Percentiles rank a stretch among this genome's conserved stretches.
phyloP scores from a whole-genome alignment of 2,888 invertebrate genomes.

The Netelia virgata region DNA sequence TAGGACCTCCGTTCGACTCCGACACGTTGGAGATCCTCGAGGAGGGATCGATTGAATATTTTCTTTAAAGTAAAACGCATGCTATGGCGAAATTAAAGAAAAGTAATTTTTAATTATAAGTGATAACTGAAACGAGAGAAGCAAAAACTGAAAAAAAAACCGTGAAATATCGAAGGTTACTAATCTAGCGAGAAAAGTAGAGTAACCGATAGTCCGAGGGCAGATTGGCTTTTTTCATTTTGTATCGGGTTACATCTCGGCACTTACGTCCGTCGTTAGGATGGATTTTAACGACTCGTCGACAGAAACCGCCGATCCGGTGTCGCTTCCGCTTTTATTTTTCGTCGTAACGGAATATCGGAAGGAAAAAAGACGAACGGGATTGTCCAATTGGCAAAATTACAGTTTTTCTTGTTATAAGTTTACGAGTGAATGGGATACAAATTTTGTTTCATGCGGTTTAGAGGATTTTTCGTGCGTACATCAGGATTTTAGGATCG shows the following conservation, averaged over 20 bases:
- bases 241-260: neutral
- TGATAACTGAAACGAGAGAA: constrained; percentile 17
- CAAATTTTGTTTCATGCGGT: constrained; percentile 53
- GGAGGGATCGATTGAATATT: constrained; percentile 78
- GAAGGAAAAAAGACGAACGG: constrained; percentile 1
- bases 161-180: constrained; percentile 11
- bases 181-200: constrained; percentile 40
- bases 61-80: constrained; percentile 75
- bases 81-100: constrained; percentile 77
- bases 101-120: constrained; percentile 62
- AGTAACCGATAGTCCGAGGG: constrained; percentile 9
- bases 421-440: constrained; percentile 13
- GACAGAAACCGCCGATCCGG: constrained; percentile 20
- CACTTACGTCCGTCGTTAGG: neutral
- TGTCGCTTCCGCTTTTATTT: constrained; percentile 5
- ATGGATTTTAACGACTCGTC: constrained; percentile 28
- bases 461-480: constrained; percentile 51
- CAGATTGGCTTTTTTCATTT: neutral
- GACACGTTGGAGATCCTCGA: constrained; percentile 26
- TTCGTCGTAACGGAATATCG: neutral
- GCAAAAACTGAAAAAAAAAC: constrained; percentile 41
- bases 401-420: neutral
- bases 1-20: constrained; percentile 39
- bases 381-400: constrained; percentile 38
- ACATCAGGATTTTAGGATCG: constrained; percentile 41